These are phyloP conservation scores for Rhodophaea formosa DNA, from an alignment of 2,888 invertebrate species.

Conservation along the genomic window DNA sequence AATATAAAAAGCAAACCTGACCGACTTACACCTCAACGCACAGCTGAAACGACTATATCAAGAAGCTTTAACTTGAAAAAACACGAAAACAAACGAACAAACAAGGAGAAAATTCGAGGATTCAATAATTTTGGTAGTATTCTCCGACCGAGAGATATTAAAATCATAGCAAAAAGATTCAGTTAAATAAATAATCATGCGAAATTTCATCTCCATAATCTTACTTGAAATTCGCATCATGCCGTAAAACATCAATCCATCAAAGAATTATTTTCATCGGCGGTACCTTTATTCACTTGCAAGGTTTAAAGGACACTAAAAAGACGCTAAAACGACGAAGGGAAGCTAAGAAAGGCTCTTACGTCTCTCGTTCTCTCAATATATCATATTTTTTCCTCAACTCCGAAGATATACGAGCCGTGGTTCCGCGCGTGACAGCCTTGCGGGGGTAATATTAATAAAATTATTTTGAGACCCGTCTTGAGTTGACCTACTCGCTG, in stretches of 20 bases:
- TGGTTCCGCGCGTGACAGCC: constrained; percentile 76
- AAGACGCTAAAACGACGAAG: constrained; percentile 63
- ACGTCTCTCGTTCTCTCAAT: constrained; percentile 74
- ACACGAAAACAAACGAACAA: too few species aligned
- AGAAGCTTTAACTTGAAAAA: too few species aligned
- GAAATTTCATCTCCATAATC: neutral
- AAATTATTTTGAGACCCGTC: constrained; percentile 79
- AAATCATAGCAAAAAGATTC: neutral
- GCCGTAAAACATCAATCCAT: constrained; percentile 8
- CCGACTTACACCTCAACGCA: too few species aligned
- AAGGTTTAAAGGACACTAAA: constrained; percentile 59
- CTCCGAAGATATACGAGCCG: constrained; percentile 71
- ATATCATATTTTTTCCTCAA: constrained; percentile 77
- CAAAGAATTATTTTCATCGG: constrained; percentile 35
- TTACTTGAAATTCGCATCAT: neutral
- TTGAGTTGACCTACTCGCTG: constrained; percentile 57
- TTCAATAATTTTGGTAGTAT: too few species aligned
- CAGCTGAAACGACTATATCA: too few species aligned
- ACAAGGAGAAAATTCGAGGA: too few species aligned
- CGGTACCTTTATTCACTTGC: constrained; percentile 43
- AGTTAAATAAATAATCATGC: neutral
- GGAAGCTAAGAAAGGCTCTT: constrained; percentile 68
- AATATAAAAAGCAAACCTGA: too few species aligned
- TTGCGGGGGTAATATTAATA: constrained; percentile 78
- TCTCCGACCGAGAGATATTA: neutral